These are phyloP conservation scores for Fragum sueziense DNA, from an alignment of 2,888 invertebrate species.

Conservation along the genomic window DNA sequence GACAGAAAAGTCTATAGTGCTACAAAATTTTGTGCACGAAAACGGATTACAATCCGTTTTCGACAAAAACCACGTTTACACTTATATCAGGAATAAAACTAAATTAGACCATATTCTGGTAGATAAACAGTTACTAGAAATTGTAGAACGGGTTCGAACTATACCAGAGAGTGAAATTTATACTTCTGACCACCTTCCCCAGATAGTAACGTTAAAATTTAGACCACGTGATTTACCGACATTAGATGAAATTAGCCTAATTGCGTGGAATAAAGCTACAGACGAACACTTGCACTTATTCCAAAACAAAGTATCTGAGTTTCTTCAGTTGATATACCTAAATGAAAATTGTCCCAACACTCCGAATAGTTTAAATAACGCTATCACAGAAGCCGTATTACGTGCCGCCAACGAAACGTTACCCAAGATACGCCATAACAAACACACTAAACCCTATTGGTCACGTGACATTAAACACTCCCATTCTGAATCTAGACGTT, in stretches of 20 bases:
- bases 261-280: too few species aligned
- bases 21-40: too few species aligned
- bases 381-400: too few species aligned
- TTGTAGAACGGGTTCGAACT: neutral
- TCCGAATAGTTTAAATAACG: neutral
- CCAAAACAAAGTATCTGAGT: too few species aligned
- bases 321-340: too few species aligned
- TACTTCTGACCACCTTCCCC: neutral
- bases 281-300: too few species aligned
- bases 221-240: neutral
- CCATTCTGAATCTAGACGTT: neutral
- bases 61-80: too few species aligned
- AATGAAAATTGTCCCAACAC: too few species aligned
- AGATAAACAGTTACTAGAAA: neutral
- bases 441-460: conserved; percentile 2
- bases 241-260: too few species aligned
- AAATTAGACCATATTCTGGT: neutral
- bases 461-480: neutral
- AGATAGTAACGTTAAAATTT: neutral
- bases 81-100: neutral
- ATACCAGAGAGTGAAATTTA: neutral
- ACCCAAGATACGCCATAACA: neutral
- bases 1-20: too few species aligned
- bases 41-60: neutral
- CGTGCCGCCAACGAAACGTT: neutral